These are phyloP conservation scores for Parazoanthus atlanticus DNA, from an alignment of 92 coral and sea anemone species.

Conservation along the genomic window DNA sequence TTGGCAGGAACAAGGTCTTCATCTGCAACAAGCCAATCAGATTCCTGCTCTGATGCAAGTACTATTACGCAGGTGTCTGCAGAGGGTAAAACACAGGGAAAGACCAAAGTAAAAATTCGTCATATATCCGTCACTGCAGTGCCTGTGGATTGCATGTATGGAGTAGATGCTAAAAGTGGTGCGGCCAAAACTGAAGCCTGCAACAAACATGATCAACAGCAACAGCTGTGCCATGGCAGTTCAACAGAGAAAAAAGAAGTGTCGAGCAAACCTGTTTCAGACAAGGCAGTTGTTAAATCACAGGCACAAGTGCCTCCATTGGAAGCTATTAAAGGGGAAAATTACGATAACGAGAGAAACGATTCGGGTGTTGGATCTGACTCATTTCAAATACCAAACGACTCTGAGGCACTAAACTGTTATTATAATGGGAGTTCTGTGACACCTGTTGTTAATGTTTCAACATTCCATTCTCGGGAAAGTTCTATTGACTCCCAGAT, in stretches of 20 bases:
- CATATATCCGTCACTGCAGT: slow-evolving; percentile 20
- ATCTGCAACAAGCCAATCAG: slow-evolving; percentile 38
- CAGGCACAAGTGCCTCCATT: not conserved
- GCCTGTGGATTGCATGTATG: slow-evolving; percentile 4
- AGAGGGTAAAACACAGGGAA: slow-evolving; percentile 14
- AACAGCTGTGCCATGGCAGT: not conserved
- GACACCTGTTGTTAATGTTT: slow-evolving; percentile 53
- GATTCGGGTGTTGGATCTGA: slow-evolving; percentile 70
- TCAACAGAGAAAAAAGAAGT: not conserved
- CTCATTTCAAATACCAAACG: slow-evolving; percentile 49
- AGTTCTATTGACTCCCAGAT: slow-evolving; percentile 68
- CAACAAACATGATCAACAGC: not conserved
- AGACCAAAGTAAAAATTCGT: slow-evolving; percentile 33
- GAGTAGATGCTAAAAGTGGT: not conserved
- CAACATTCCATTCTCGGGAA: slow-evolving; percentile 68
- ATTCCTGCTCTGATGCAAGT: not conserved
- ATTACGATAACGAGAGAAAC: slow-evolving; percentile 47
- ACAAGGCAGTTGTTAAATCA: slow-evolving; percentile 10
- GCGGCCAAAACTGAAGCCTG: not conserved
- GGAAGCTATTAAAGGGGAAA: slow-evolving; percentile 11
- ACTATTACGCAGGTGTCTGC: not conserved
- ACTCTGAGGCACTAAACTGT: slow-evolving; percentile 19
- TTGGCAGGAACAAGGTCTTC: not conserved
- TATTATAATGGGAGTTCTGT: slow-evolving; percentile 23
- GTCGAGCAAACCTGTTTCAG: not conserved